Evolutionary conservation across 2,888 invertebrate genomes (phyloP).

Genomic region (Sericinus montela): DNA sequence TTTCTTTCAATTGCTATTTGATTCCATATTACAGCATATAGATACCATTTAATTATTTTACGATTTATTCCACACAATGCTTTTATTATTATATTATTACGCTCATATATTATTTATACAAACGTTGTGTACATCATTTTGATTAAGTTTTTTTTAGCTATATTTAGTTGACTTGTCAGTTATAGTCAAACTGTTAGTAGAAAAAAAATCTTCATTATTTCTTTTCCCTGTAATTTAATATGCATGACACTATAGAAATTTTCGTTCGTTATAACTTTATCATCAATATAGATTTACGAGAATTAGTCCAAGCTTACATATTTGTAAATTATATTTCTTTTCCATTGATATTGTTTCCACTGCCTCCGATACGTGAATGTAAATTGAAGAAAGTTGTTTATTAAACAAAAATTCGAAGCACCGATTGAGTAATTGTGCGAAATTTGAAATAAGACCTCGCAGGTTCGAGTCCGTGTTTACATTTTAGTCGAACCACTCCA

Average conservation of each 20-base stretch:
- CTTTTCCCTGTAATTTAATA: background rate
- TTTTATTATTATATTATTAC: no score
- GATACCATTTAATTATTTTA: background rate
- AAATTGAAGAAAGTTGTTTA: no score
- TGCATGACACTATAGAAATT: background rate
- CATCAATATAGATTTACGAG: no score
- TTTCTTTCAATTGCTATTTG: slow-evolving; percentile 2
- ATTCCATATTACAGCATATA: background rate
- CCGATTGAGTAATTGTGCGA: no score
- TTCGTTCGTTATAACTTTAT: background rate
- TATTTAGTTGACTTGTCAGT: background rate
- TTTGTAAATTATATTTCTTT: background rate
- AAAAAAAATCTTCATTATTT: background rate
- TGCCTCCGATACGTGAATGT: no score
- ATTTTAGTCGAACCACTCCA: no score
- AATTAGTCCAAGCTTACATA: background rate
- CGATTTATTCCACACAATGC: background rate
- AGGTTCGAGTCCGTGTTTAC: no score
- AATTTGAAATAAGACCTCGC: no score
- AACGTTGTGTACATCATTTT: no score
- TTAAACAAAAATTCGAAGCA: no score
- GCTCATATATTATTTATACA: no score
- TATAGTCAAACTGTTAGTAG: background rate
- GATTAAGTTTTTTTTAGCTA: background rate
- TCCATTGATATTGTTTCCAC: background rate